Base-by-base conservation (phyloP, 2,797 vertebrate genomes). In the Platyrinchus mystaceus region DNA sequence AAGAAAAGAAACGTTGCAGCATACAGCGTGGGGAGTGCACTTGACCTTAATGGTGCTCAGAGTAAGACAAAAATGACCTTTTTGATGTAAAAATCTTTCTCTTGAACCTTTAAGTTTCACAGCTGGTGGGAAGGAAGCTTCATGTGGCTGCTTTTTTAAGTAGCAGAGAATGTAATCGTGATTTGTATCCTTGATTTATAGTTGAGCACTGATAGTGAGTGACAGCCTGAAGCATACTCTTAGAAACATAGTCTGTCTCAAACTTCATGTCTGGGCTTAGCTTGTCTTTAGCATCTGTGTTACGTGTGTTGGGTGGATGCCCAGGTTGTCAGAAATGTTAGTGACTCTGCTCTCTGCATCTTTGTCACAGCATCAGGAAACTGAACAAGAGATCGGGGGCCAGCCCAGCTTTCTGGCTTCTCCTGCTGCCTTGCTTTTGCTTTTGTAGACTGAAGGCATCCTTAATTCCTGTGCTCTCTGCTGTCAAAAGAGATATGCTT, bases 51-150 rank as follows among this genome's bases (percentile, higher is more conserved):
- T 36, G 11, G 8, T 70, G 19, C n/a, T 93, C 22, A 58, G 87
- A 86, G 9, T 58, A n/a, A 91, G 85, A 86, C 34, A 88, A 85
- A 85, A 79, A 47, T 86, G 66, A 74, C 70, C 67, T 94, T 93
- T 94, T 73, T 75, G 37, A 62, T 82, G 37, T 59, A 68, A 89
- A 27, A 15, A 16, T 87, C 24, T 91, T 90, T 86, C 60, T 39
- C 56, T 66, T 76, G 67, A 94, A 79, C 18, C 34, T 86, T 86
- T 53, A 78, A 79, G 21, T 84, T 89, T 93, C 91, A 70, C 87
- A 90, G 87, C 34, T 93, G 91, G 85, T 91, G 83, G 77, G 60
- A 93, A 87, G 80, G 74, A 95, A 91, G 47, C 83, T 67, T 74
- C 59, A 36, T 84, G 80, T 74, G 80, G 67, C 41, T 74, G 63